Conservation (phyloP, 2,888 invertebrate genomes). For the Hypsopygia costalis region DNA sequence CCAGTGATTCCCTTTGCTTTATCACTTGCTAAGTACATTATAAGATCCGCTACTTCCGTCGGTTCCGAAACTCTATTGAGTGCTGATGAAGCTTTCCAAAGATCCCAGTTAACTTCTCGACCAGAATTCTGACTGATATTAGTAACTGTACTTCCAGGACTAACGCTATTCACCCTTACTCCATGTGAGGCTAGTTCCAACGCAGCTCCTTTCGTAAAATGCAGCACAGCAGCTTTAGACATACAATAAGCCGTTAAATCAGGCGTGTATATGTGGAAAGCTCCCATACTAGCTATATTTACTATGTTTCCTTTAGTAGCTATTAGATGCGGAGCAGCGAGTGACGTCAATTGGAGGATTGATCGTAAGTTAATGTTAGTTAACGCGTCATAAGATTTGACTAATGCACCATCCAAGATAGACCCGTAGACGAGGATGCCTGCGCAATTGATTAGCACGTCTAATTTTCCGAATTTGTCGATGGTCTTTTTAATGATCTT, state of each 20-base stretch:
- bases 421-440: slow-evolving; percentile 19
- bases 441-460: slow-evolving; percentile 36
- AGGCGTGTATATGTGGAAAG: slow-evolving; percentile 73
- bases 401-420: slow-evolving; percentile 16
- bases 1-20: slow-evolving; percentile 34
- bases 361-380: slow-evolving; percentile 28
- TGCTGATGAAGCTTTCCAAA: not conserved
- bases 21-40: slow-evolving; percentile 13
- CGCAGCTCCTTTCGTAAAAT: slow-evolving; percentile 33
- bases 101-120: not conserved
- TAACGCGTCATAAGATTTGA: slow-evolving; percentile 24
- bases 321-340: slow-evolving; percentile 21
- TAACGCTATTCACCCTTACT: slow-evolving; percentile 81
- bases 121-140: slow-evolving; percentile 52
- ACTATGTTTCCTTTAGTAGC: slow-evolving; percentile 33
- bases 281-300: slow-evolving; percentile 28
- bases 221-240: slow-evolving; percentile 32
- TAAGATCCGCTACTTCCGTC: slow-evolving; percentile 28
- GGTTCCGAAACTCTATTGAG: slow-evolving; percentile 15
- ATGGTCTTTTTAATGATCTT: slow-evolving; percentile 26
- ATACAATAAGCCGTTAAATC: slow-evolving; percentile 60
- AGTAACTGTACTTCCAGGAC: slow-evolving; percentile 50
- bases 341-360: slow-evolving; percentile 16
- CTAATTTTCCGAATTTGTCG: slow-evolving; percentile 29
- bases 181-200: slow-evolving; percentile 86